These are phyloP conservation scores for Hemibagrus guttatus DNA, from an alignment of 2,797 vertebrate genomes.

Conservation along the genomic window DNA sequence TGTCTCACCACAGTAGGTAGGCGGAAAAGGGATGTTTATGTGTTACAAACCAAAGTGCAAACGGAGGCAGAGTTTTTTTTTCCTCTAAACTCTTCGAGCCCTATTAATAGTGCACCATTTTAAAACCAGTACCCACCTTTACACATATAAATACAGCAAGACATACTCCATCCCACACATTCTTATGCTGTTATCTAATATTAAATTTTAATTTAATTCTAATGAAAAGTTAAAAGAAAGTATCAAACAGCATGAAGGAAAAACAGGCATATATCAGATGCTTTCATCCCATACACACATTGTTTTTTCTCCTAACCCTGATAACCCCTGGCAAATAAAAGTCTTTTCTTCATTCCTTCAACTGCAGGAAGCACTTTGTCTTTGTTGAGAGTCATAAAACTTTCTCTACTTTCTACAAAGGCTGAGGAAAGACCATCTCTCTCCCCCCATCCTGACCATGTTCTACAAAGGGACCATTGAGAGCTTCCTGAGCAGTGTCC, in stretches of 20 bases:
- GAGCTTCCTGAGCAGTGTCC: no score
- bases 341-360: not conserved
- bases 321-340: not conserved
- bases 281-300: not conserved
- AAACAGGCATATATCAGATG: not conserved
- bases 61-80: not conserved
- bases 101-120: not conserved
- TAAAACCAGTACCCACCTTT: not conserved
- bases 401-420: no score
- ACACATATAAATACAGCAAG: not conserved
- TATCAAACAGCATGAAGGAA: not conserved
- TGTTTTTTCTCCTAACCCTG: not conserved
- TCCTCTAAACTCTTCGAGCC: not conserved
- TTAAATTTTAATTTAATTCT: no score
- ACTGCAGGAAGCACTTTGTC: not conserved
- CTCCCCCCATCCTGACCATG: no score
- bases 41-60: not conserved
- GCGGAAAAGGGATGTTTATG: slow-evolving; percentile 6
- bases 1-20: not conserved
- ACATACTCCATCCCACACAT: not conserved
- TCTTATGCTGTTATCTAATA: not conserved
- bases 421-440: no score
- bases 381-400: not conserved
- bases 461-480: no score
- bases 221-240: not conserved